Base-by-base conservation (phyloP, 1,140 invertebrate species). In the Cherax quadricarinatus region DNA sequence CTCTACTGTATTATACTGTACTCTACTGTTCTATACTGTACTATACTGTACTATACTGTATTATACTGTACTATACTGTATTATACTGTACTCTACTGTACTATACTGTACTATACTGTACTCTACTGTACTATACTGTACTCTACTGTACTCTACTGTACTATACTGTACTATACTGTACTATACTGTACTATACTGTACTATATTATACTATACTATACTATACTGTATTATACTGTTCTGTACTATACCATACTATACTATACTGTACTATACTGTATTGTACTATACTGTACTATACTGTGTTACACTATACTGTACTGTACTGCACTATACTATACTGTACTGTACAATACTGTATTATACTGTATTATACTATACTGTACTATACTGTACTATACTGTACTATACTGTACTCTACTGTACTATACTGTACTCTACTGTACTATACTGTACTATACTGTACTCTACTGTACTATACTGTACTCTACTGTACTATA, bases 401-500 rank as follows among this genome's bases (percentile, higher is more conserved):
- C 88, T 93, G 88, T 91, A 93, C 93, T 93, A 85, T 93, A 92
- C 89, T 94, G 92, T 94, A 88, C 94, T 94, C 89, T 92, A 88
- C 81, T 94, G 85, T 93, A 93, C 86, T 94, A 88, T 83, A 94
- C 88, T 93, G 88, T 91, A 93, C 93, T 93, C 84, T 93, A 92
- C 89, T 94, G 92, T 94, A 88, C 94, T 94, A 89, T 92, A 88
- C 81, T 94, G 85, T 92, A 93, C 94, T 94, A 84, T 93, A 93
- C 93, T 94, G 92, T 94, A 93, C 78, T 93, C 89, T 90, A 94
- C 93, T 93, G 86, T 94, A 92, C 93, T 94, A 84, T 93, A 94
- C 93, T 93, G 86, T 93, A 94, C 93, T 93, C 81, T 93, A 92
- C 89, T 94, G 86, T 94, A 92, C 93, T 94, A 80, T 94, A 93